phyloP scores from a whole-genome alignment of 2,888 invertebrate genomes.

The Acleris holmiana region DNA sequence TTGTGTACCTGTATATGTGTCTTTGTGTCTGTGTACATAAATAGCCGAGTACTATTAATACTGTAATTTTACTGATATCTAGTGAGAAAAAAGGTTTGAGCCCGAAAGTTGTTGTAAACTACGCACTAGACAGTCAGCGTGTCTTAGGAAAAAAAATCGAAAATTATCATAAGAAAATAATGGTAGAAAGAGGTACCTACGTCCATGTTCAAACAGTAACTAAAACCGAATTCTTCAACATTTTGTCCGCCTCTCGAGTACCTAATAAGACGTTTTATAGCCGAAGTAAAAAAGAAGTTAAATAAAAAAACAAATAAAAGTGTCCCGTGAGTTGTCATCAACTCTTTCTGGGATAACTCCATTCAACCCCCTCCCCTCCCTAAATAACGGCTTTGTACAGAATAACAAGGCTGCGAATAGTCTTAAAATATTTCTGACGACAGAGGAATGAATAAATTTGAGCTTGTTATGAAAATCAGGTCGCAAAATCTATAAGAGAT shows the following conservation, averaged over 20 bases:
- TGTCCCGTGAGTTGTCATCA: conserved; percentile 24
- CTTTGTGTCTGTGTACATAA: too few relatives aligned
- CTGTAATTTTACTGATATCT: too few relatives aligned
- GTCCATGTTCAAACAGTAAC: not conserved
- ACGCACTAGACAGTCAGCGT: too few relatives aligned
- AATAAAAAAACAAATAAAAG: conserved; percentile 33
- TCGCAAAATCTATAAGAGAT: not conserved
- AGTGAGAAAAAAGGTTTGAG: too few relatives aligned
- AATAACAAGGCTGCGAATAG: conserved; percentile 15
- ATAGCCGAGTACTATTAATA: too few relatives aligned
- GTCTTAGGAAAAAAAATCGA: too few relatives aligned
- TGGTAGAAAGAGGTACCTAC: not conserved
- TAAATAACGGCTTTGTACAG: conserved; percentile 18
- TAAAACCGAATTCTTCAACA: not conserved
- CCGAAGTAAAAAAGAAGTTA: conserved; percentile 27
- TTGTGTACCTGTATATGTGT: too few relatives aligned
- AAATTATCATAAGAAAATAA: not conserved
- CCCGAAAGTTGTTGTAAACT: too few relatives aligned
- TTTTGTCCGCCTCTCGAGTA: conserved; percentile 19
- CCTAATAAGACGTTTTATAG: conserved; percentile 28
- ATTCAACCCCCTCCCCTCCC: conserved; percentile 10
- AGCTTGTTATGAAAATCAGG: not conserved
- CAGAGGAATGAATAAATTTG: not conserved
- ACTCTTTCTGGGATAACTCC: conserved; percentile 14
- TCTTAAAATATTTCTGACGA: conserved; percentile 3